Percentiles rank a stretch among this genome's conserved stretches.
phyloP scores from a whole-genome alignment of 2,888 invertebrate species.

The Tryphoninae sp. region DNA sequence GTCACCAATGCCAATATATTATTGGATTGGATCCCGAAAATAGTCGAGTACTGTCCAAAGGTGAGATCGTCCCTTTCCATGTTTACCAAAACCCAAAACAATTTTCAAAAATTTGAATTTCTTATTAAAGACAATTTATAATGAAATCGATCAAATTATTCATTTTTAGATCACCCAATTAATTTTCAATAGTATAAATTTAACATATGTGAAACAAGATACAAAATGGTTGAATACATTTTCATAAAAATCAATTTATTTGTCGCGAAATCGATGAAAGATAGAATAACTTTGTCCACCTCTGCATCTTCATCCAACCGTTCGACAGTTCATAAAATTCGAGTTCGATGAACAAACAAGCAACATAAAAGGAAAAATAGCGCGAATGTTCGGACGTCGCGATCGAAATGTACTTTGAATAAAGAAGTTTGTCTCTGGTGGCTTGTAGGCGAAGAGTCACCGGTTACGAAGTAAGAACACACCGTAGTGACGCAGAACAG shows the following conservation, averaged over 20 bases:
- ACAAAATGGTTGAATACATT: too few species aligned
- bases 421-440: background rate
- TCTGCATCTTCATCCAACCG: background rate
- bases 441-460: background rate
- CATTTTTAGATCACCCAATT: too few species aligned
- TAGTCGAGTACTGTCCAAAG: conserved; percentile 71
- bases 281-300: background rate
- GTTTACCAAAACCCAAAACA: background rate
- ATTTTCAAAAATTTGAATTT: background rate
- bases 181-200: too few species aligned
- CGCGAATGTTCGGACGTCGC: background rate
- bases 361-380: background rate
- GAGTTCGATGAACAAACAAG: background rate
- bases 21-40: conserved; percentile 67
- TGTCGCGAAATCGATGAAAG: too few species aligned
- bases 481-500: background rate
- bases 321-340: background rate
- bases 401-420: background rate
- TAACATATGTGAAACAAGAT: too few species aligned
- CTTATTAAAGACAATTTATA: too few species aligned
- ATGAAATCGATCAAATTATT: too few species aligned
- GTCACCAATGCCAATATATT: conserved; percentile 81
- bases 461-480: background rate
- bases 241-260: too few species aligned
- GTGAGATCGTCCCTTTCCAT: conserved; percentile 62